phyloP scores from a whole-genome alignment of 2,888 invertebrate genomes.

The Pheosia gnoma region DNA sequence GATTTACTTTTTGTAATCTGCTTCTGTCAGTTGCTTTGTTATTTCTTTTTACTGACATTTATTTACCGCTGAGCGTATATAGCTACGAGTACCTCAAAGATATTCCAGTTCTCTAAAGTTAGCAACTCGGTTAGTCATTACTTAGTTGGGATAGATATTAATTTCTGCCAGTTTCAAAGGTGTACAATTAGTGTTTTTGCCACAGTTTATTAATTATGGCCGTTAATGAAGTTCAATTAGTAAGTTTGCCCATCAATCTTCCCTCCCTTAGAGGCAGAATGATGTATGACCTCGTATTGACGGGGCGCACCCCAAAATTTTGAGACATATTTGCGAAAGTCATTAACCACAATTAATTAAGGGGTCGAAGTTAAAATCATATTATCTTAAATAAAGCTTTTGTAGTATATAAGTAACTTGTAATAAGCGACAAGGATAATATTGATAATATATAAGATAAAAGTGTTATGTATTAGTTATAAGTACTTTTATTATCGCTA shows the following conservation, averaged over 20 bases:
- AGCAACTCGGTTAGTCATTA: conserved; percentile 11
- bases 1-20: conserved; percentile 38
- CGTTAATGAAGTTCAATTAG: conserved; percentile 66
- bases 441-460: not conserved
- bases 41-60: conserved; percentile 1
- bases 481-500: too few relatives aligned
- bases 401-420: not conserved
- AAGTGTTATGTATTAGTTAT: too few relatives aligned
- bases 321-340: conserved; percentile 47
- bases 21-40: conserved; percentile 23
- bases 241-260: conserved; percentile 63
- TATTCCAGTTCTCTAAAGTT: conserved; percentile 4
- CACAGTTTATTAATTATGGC: conserved; percentile 52
- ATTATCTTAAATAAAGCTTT: too few relatives aligned
- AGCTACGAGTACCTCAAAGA: not conserved
- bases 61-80: not conserved
- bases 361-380: not conserved
- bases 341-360: conserved; percentile 33
- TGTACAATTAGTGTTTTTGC: conserved; percentile 48
- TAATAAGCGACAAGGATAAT: not conserved
- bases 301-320: conserved; percentile 43
- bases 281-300: conserved; percentile 61
- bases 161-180: conserved; percentile 34
- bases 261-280: conserved; percentile 48
- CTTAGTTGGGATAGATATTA: conserved; percentile 28